Base-by-base conservation (phyloP, 2,797 vertebrate species). In the Petrocephalus sullivani region DNA sequence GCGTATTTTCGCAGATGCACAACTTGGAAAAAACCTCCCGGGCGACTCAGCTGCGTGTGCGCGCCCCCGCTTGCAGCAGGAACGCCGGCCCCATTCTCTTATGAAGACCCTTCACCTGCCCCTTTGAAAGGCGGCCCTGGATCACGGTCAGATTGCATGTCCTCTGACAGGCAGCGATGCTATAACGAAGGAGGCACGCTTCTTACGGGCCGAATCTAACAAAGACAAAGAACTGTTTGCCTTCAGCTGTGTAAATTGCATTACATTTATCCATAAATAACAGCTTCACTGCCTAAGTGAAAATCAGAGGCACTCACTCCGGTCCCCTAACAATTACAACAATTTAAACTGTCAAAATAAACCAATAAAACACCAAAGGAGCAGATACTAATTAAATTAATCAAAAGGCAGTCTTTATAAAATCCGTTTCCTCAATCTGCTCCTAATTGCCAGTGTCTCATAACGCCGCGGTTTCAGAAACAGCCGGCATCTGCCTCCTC, bases 321-420 rank as follows among this genome's bases (percentile, higher is more conserved):
- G 49, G 87, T 60, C 78, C 57, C 78, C n/a, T 93, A 92, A 95
- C 94, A 94, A 95, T 95, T 95, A 95, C 92, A 93, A 95, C 95
- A 95, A 96, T 96, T 95, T 95, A 94, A 94, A 95, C 93, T 95
- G 95, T 96, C 95, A 95, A 96, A 96, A 95, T 95, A 95, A 95
- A 94, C 93, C 94, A 94, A 94, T 95, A 95, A 94, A 93, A 92
- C 92, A 64, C 90, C 90, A 91, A 91, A 61, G 93, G 94, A 92
- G 94, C 93, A 93, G 92, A 93, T 91, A 91, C 87, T 92, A 93
- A 93, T 94, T 91, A 91, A 91, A 93, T 95, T 95, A 95, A 96
- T 96, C 95, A 95, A 93, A 93, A 93, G 92, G 88, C 91, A 95
- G 94, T 93, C 91, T 89, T 92, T 92, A 93, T 93, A 91, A 91